phyloP scores from a whole-genome alignment of 2,797 vertebrate genomes.

The Tapera naevia region DNA sequence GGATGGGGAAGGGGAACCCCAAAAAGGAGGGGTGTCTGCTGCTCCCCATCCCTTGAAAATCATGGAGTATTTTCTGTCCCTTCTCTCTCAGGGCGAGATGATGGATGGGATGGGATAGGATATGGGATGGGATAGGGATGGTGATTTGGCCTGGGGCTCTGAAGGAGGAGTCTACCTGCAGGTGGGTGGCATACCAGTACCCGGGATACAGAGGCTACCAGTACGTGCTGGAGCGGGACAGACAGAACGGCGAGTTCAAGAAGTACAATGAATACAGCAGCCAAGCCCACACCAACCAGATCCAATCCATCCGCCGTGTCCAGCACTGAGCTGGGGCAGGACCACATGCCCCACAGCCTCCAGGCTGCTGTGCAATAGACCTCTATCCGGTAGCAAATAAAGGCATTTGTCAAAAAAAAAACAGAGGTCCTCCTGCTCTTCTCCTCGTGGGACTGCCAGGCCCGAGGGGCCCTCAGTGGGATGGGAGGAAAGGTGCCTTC shows the following conservation, averaged over 20 bases:
- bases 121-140: background rate
- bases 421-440: background rate
- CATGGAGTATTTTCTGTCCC: background rate
- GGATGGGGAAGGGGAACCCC: background rate
- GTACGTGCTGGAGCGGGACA: constrained; percentile 94
- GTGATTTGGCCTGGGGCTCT: background rate
- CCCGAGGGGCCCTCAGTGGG: background rate
- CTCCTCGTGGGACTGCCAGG: background rate
- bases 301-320: constrained; percentile 96
- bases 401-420: constrained; percentile 70
- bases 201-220: constrained; percentile 97
- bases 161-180: constrained; percentile 43
- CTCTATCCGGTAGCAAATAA: constrained; percentile 71
- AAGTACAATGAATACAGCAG: constrained; percentile 93
- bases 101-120: background rate
- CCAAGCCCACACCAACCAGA: constrained; percentile 95
- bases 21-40: background rate
- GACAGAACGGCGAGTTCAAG: constrained; percentile 92
- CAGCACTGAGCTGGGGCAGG: constrained; percentile 87
- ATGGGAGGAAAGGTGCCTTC: background rate
- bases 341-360: background rate
- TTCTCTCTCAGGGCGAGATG: background rate
- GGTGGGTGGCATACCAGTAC: constrained; percentile 97
- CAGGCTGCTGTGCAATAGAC: constrained; percentile 41
- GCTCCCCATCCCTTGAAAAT: background rate